phyloP scores from a whole-genome alignment of 2,797 vertebrate species.

The Esox masquinongy region DNA sequence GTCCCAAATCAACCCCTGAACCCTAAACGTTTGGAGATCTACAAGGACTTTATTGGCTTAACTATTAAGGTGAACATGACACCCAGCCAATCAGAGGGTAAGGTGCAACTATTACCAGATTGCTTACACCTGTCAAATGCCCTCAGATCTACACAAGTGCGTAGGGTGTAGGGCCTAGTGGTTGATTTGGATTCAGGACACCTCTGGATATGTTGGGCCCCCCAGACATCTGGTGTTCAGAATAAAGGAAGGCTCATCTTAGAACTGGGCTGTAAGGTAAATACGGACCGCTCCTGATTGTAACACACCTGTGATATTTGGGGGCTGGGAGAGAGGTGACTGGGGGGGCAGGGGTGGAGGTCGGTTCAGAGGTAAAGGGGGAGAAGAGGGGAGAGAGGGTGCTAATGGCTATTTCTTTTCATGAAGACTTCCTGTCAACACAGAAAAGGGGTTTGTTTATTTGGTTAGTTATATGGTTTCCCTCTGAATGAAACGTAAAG shows the following conservation, averaged over 20 bases:
- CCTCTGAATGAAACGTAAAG: background rate
- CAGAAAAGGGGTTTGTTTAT: background rate
- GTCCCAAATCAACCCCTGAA: no score
- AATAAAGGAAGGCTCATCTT: conserved; percentile 73
- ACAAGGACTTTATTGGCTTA: no score
- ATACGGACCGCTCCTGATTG: conserved; percentile 41
- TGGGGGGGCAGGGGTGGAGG: background rate
- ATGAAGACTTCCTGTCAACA: background rate
- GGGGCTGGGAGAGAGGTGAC: conserved; percentile 45
- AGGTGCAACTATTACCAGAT: no score
- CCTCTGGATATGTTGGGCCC: conserved; percentile 63
- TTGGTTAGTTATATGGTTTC: background rate
- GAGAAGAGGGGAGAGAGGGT: background rate
- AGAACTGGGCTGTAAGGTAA: conserved; percentile 67
- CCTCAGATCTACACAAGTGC: no score
- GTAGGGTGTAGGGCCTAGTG: conserved; percentile 15
- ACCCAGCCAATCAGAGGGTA: no score
- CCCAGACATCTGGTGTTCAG: conserved; percentile 74
- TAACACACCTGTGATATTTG: conserved; percentile 76
- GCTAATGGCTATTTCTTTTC: background rate
- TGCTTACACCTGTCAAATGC: no score
- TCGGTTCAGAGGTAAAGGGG: no score
- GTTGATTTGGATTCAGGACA: conserved; percentile 25
- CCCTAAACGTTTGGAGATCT: no score
- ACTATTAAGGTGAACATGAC: no score